phyloP scores from a whole-genome alignment of 1,140 invertebrate genomes.

The Dendrolimus kikuchii region DNA sequence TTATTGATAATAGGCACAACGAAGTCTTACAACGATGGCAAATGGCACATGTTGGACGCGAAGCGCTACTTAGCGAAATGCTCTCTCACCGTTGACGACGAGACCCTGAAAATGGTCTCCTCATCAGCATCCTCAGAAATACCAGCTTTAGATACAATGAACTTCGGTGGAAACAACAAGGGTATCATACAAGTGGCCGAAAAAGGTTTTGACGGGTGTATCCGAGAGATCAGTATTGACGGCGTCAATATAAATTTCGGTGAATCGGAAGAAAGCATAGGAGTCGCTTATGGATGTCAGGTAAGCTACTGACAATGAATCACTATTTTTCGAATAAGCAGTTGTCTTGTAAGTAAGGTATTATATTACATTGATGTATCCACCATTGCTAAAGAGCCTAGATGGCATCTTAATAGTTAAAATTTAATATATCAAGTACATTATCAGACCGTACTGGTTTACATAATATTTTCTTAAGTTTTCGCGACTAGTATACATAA shows the following conservation, averaged over 20 bases:
- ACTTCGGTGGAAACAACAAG: constrained; percentile 91
- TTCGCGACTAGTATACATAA: too few relatives aligned
- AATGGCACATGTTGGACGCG: constrained; percentile 87
- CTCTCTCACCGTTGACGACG: constrained; percentile 80
- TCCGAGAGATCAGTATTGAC: constrained; percentile 86
- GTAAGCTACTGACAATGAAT: constrained; percentile 58
- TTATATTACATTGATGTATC: too few relatives aligned
- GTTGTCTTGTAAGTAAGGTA: too few relatives aligned
- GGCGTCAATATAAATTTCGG: constrained; percentile 84
- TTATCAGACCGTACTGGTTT: too few relatives aligned
- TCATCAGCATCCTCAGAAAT: constrained; percentile 62
- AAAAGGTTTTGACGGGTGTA: constrained; percentile 93
- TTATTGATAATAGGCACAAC: constrained; percentile 72
- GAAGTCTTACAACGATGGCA: constrained; percentile 84
- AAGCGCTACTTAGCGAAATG: constrained; percentile 78
- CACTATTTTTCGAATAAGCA: too few relatives aligned
- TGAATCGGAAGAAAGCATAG: constrained; percentile 83
- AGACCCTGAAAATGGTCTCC: constrained; percentile 54
- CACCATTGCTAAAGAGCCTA: too few relatives aligned
- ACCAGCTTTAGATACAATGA: constrained; percentile 79
- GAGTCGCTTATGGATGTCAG: constrained; percentile 90
- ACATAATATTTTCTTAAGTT: too few relatives aligned
- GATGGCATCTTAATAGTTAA: too few relatives aligned
- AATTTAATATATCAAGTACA: too few relatives aligned
- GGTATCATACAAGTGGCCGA: constrained; percentile 77